phyloP scores from a whole-genome alignment of 2,888 invertebrate species.

The Andricus curvator region DNA sequence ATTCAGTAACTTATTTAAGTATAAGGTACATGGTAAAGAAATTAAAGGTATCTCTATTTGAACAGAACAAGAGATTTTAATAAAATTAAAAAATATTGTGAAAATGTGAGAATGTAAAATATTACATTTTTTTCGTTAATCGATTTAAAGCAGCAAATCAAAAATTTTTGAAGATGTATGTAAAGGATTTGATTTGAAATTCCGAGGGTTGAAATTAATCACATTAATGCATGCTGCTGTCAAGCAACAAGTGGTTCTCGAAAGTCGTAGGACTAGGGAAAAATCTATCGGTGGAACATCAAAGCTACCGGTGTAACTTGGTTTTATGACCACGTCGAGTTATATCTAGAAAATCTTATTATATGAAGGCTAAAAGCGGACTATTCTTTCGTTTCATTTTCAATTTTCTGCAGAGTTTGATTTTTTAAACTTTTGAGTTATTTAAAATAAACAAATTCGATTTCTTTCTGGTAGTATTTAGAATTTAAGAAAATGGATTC shows the following conservation, averaged over 20 bases:
- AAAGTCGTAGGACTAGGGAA: conserved; percentile 34
- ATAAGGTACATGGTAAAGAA: neutral
- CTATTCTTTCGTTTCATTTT: neutral
- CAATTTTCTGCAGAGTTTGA: neutral
- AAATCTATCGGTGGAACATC: conserved; percentile 35
- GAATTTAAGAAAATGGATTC: no score
- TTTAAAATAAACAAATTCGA: no score
- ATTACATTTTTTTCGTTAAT: neutral
- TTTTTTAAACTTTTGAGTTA: no score
- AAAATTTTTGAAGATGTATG: neutral
- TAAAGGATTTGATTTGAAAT: neutral
- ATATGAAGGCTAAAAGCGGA: neutral
- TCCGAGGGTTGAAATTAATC: conserved; percentile 4
- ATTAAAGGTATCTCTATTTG: neutral
- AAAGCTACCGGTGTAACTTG: conserved; percentile 21
- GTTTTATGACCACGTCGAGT: neutral
- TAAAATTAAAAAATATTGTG: neutral
- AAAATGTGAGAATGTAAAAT: no score
- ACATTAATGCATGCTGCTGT: conserved; percentile 29
- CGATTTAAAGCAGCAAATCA: neutral
- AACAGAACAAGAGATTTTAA: neutral
- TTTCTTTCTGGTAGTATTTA: no score
- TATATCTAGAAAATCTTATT: neutral
- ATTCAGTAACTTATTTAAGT: neutral
- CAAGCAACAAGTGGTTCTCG: conserved; percentile 39